Percentiles rank a stretch among this genome's conserved stretches.
These are phyloP conservation scores for Agrotis segetum DNA, from an alignment of 2,888 invertebrate species.

Conservation along the genomic window DNA sequence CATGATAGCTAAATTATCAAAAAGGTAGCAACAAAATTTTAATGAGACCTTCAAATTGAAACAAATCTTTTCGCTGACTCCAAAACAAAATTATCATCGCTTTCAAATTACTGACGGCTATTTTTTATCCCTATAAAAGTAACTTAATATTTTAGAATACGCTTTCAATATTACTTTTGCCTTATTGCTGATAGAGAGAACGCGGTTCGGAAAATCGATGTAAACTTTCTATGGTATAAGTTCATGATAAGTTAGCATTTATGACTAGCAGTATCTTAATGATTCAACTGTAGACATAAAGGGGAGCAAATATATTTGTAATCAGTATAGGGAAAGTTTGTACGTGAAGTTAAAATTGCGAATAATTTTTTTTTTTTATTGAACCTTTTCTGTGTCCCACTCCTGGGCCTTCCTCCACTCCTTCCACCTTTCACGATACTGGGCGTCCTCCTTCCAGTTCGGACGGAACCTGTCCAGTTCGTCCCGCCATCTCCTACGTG, in stretches of 20 bases:
- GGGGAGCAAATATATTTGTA: slow-evolving; percentile 38
- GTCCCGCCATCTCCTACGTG: no score
- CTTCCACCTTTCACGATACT: no score
- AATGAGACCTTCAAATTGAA: slow-evolving; percentile 50
- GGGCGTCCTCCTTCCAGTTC: no score
- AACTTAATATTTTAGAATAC: slow-evolving; percentile 32
- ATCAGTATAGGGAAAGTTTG: slow-evolving; percentile 45
- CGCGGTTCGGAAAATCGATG: slow-evolving; percentile 53
- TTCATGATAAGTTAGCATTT: slow-evolving; percentile 55
- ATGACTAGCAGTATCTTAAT: slow-evolving; percentile 54
- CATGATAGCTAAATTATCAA: not conserved
- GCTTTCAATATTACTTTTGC: slow-evolving; percentile 48
- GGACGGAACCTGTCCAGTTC: no score
- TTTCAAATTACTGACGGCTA: slow-evolving; percentile 26
- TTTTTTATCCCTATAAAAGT: slow-evolving; percentile 22
- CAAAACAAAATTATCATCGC: slow-evolving; percentile 13
- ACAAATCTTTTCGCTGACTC: slow-evolving; percentile 25
- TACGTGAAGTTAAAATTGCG: slow-evolving; percentile 5
- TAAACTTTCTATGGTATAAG: slow-evolving; percentile 54
- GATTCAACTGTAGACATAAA: slow-evolving; percentile 52
- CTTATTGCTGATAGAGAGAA: slow-evolving; percentile 52
- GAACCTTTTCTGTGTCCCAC: no score
- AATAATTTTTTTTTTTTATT: no score
- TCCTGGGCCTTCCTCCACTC: no score
- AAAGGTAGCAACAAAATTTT: slow-evolving; percentile 20